Conservation (phyloP, 2,113 vertebrate species). For the Lota lota region DNA sequence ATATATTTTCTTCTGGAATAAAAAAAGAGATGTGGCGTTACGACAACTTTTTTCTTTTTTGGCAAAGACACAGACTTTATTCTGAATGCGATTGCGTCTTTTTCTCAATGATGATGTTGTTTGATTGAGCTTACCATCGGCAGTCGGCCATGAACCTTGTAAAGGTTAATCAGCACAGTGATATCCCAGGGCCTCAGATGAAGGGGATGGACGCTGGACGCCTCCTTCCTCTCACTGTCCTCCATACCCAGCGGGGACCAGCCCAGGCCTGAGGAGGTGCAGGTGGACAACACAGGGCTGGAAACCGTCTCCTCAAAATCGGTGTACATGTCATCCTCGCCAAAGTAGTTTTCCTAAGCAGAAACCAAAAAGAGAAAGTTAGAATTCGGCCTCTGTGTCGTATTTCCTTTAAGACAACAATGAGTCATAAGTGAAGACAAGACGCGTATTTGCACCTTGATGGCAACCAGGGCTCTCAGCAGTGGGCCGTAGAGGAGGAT, state of each 20-base stretch:
- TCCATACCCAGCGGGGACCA: conserved; percentile 92
- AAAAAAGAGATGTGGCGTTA: too few relatives aligned
- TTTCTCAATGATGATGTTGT: too few relatives aligned
- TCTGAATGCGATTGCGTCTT: too few relatives aligned
- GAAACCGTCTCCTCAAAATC: conserved; percentile 92
- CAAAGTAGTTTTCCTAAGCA: conserved; percentile 96
- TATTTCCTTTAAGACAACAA: too few relatives aligned
- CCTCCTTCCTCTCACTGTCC: conserved; percentile 74
- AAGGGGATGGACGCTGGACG: conserved; percentile 79
- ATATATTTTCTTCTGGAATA: too few relatives aligned
- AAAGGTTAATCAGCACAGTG: conserved; percentile 92
- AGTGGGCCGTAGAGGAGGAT: conserved; percentile 91
- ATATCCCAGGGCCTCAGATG: conserved; percentile 94
- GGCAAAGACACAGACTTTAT: too few relatives aligned
- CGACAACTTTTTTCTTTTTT: too few relatives aligned
- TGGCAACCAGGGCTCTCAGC: conserved; percentile 85
- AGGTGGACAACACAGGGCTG: conserved; percentile 88
- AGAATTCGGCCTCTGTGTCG: not conserved
- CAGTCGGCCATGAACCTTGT: conserved; percentile 92
- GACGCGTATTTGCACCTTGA: conserved; percentile 80
- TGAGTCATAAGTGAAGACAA: too few relatives aligned
- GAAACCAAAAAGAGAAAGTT: not conserved
- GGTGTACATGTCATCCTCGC: conserved; percentile 97
- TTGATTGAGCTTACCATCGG: conserved; percentile 81
- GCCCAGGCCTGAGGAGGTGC: conserved; percentile 88